Evolutionary conservation across 2,113 vertebrate genomes (phyloP).

Genomic region (Haemorhous mexicanus): DNA sequence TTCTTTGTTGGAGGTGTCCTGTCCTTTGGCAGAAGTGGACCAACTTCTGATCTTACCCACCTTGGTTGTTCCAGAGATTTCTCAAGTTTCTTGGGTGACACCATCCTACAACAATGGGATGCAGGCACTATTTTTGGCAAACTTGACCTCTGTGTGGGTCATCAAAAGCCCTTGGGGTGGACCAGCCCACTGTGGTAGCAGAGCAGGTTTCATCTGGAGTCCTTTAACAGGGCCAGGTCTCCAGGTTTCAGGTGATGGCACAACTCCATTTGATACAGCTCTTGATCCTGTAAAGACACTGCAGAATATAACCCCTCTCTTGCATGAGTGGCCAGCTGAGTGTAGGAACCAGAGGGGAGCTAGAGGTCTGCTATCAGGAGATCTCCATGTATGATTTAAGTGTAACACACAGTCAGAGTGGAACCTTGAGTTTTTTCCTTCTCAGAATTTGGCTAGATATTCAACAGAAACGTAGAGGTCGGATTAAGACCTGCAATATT

Average conservation of each 20-base stretch:
- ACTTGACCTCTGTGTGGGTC: background rate
- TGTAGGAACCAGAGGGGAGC: background rate
- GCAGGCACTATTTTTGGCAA: background rate
- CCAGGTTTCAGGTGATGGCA: background rate
- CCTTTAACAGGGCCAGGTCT: background rate
- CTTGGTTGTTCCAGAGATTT: background rate
- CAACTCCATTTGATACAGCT: fast-evolving
- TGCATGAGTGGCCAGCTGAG: background rate
- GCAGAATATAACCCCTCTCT: background rate
- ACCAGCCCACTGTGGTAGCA: background rate
- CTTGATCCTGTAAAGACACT: background rate
- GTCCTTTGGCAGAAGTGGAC: background rate
- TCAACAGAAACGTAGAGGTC: background rate
- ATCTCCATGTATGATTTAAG: background rate
- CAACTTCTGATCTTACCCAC: background rate
- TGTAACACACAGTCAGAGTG: background rate
- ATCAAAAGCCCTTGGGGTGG: background rate
- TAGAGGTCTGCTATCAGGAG: background rate
- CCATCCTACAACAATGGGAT: background rate
- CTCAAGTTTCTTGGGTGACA: background rate
- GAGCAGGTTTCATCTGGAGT: background rate
- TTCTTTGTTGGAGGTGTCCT: background rate
- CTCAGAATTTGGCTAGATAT: background rate
- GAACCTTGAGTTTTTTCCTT: background rate
- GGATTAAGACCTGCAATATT: background rate